Conservation (phyloP, 2,113 vertebrate species). For the Struthidea cinerea region DNA sequence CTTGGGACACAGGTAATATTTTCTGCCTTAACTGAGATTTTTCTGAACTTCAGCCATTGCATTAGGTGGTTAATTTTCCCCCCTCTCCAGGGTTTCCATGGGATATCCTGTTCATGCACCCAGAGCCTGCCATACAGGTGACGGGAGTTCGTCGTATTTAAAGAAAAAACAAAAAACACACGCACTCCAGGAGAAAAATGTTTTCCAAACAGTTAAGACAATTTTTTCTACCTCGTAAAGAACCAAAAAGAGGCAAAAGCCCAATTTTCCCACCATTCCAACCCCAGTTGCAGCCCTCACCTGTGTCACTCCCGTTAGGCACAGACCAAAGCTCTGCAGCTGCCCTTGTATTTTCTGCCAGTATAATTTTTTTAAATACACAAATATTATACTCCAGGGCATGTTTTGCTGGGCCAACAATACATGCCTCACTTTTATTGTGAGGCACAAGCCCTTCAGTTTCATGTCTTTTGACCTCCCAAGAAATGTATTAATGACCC, state of each 20-base stretch:
- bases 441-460: constrained; percentile 60
- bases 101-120: constrained; percentile 34
- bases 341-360: constrained; percentile 49
- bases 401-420: constrained; percentile 61
- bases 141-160: not conserved
- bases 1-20: not conserved
- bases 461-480: constrained; percentile 63
- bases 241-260: constrained; percentile 5
- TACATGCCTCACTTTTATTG: constrained; percentile 66
- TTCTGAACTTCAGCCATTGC: not conserved
- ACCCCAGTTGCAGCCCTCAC: constrained; percentile 18
- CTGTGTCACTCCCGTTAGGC: constrained; percentile 33
- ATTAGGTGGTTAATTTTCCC: not conserved
- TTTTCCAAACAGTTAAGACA: not conserved
- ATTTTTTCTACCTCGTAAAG: constrained; percentile 48
- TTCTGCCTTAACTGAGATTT: not conserved
- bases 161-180: not conserved
- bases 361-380: constrained; percentile 66
- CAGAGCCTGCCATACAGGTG: not conserved
- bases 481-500: constrained; percentile 65
- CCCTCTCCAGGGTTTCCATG: not conserved
- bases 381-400: constrained; percentile 61
- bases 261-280: constrained; percentile 37
- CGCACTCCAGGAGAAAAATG: not conserved
- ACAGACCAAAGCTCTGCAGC: constrained; percentile 22